These are phyloP conservation scores for Spongilla lacustris DNA, from an alignment of 37 sponge, comb jelly and placozoan species.

Conservation along the genomic window DNA sequence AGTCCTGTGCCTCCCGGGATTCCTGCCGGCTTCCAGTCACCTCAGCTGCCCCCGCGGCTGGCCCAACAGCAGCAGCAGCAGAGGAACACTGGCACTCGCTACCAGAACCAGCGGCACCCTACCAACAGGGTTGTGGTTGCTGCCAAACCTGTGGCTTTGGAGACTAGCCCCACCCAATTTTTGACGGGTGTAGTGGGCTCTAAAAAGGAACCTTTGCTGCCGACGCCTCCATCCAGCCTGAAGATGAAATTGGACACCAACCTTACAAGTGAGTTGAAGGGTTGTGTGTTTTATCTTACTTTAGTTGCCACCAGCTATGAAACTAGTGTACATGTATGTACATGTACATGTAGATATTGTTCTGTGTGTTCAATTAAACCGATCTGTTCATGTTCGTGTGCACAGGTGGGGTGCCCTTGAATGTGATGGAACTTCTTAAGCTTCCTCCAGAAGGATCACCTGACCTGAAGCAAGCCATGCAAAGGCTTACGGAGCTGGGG, in stretches of 20 bases:
- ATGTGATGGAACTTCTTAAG: slow-evolving; percentile 64
- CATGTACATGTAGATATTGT: neutral
- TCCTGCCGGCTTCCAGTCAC: slow-evolving; percentile 11
- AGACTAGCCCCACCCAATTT: slow-evolving; percentile 25
- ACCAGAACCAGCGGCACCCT: slow-evolving; percentile 87
- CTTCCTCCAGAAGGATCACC: slow-evolving; percentile 54
- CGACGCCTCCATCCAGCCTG: slow-evolving; percentile 66
- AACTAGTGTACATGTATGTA: neutral
- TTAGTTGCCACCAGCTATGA: neutral
- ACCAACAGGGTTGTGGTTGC: slow-evolving; percentile 40
- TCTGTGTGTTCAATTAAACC: neutral
- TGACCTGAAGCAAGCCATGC: slow-evolving; percentile 29
- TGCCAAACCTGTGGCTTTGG: slow-evolving; percentile 4
- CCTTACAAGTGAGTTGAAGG: slow-evolving; percentile 49
- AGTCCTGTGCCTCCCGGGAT: neutral
- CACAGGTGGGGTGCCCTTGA: slow-evolving; percentile 67
- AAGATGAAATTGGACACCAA: slow-evolving; percentile 66
- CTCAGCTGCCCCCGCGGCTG: slow-evolving; percentile 44
- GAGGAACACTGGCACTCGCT: slow-evolving; percentile 51
- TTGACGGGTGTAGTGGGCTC: neutral
- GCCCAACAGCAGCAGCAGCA: slow-evolving; percentile 35
- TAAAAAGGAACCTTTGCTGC: slow-evolving; percentile 69
- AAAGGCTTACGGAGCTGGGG: slow-evolving; percentile 30
- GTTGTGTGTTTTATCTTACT: neutral
- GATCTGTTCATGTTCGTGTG: neutral